Base-by-base conservation (phyloP, 30 jellyfish, hydroid and myxozoan genomes). In the Aurelia aurita region DNA sequence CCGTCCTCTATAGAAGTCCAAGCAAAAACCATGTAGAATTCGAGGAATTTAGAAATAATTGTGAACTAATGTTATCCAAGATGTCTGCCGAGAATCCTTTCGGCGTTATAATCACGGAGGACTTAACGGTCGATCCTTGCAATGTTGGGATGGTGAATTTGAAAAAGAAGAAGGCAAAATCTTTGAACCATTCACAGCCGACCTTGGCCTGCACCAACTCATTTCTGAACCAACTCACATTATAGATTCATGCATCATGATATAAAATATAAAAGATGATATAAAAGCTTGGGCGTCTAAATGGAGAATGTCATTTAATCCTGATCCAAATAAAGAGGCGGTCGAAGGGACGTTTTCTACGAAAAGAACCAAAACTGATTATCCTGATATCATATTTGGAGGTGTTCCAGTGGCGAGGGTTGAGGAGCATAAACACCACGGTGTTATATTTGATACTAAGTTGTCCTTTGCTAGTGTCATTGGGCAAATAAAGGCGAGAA, bases 291-390 rank as follows among this genome's bases (percentile, higher is more conserved):
- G 73, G 73, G 73, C 73, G 23, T 16, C 10, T 47, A 47, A 54
- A 54, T 16, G 65, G 80, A 25, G 78, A 65, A 77, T 74, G 91
- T 77, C 74, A 23, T 74, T 86, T 47, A 73, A 86, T 58, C 73
- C 94, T 74, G 90, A 86, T 49, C 90, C 89, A 21, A 69, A 64
- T 21, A 74, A 86, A 46, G 86, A 86, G 57, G 96, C 90, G 7
- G 90, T 63, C 19, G 96, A 75, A 65, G 74, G 74, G 27, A 54
- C 85, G 45, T 87, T 87, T 55, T 70, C 93, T 7, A 51, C 54
- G 55, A 82, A 77, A 32, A 35, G 89, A 69, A 54, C 1, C 67
- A 61, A 77, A 67, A 57, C 71, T 5, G 58, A 54, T 62, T 72
- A 54, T 70, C 96, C 86, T 21, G 53, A 25, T 21, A 46, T 69